Percentiles rank a stretch among this genome's conserved stretches.
These are phyloP conservation scores for Tromatobia lineatoria DNA, from an alignment of 2,888 invertebrate species.

Conservation along the genomic window DNA sequence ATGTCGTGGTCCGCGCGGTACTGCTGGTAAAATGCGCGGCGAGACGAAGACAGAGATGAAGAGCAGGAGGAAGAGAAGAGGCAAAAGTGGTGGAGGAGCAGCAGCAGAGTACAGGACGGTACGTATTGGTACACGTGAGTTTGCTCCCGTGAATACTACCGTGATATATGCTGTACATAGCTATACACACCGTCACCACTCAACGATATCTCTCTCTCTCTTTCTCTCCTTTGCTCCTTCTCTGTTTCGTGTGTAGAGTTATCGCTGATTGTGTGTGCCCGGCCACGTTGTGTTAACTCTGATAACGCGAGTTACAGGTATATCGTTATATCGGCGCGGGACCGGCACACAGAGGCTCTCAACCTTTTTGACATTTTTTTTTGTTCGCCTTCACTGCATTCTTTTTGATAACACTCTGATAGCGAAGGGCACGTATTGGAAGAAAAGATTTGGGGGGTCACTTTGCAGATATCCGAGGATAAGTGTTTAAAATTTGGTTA, in stretches of 20 bases:
- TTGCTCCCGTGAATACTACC: slow-evolving; percentile 54
- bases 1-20: slow-evolving; percentile 69
- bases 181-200: background rate
- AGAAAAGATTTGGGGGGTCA: background rate
- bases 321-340: slow-evolving; percentile 55
- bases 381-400: too few species aligned
- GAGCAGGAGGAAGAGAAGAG: slow-evolving; percentile 63
- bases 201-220: background rate
- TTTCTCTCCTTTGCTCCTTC: background rate
- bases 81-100: slow-evolving; percentile 63
- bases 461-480: background rate
- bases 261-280: slow-evolving; percentile 61
- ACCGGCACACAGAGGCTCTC: slow-evolving; percentile 58
- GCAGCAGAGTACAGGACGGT: slow-evolving; percentile 22
- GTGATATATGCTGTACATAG: slow-evolving; percentile 14
- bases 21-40: slow-evolving; percentile 64
- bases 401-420: background rate
- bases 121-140: slow-evolving; percentile 53
- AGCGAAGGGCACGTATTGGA: background rate
- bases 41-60: slow-evolving; percentile 62
- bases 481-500: background rate
- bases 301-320: slow-evolving; percentile 78
- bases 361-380: slow-evolving; percentile 1
- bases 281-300: slow-evolving; percentile 72
- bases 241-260: slow-evolving; percentile 10